Percentiles rank a stretch among this genome's conserved stretches.
Evolutionary conservation across 2,797 vertebrate genomes (phyloP).

Genomic region (Borostomias antarcticus): DNA sequence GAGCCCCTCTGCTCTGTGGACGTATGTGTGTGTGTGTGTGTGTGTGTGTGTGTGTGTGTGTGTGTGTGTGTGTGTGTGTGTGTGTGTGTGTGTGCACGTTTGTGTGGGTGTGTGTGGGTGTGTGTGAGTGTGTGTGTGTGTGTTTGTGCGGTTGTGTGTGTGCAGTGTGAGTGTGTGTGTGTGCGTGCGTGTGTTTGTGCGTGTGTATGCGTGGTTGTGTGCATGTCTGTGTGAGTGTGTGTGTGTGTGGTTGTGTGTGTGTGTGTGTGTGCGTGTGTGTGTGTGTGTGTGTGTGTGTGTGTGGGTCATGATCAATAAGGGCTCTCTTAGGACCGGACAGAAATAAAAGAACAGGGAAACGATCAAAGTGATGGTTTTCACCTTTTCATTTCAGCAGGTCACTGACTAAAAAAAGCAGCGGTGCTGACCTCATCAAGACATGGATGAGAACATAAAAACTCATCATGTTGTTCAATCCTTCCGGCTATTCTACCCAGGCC

Average conservation of each 20-base stretch:
- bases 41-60: conserved; percentile 5
- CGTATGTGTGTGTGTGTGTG: conserved; percentile 9
- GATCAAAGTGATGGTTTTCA: conserved; percentile 33
- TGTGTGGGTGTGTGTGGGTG: conserved; percentile 3
- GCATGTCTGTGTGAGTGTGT: background rate
- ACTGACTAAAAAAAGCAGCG: conserved; percentile 14
- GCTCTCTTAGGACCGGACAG: too few species aligned
- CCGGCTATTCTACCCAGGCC: too few species aligned
- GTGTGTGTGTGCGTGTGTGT: too few species aligned
- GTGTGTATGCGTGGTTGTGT: background rate
- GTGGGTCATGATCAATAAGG: too few species aligned
- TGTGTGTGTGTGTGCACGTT: conserved; percentile 9
- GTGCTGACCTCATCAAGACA: background rate
- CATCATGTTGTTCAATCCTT: too few species aligned
- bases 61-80: conserved; percentile 10
- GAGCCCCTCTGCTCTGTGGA: background rate
- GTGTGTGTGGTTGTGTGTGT: too few species aligned
- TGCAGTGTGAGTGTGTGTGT: background rate
- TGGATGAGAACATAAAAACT: too few species aligned
- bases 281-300: background rate
- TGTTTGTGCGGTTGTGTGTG: background rate
- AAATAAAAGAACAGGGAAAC: background rate
- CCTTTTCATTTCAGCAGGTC: conserved; percentile 22
- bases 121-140: background rate
- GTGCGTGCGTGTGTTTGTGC: background rate